A percentile compares a stretch with the other conserved stretches of the same genome.
Conservation (phyloP, 2,888 invertebrate genomes). For the Pocota personata region DNA sequence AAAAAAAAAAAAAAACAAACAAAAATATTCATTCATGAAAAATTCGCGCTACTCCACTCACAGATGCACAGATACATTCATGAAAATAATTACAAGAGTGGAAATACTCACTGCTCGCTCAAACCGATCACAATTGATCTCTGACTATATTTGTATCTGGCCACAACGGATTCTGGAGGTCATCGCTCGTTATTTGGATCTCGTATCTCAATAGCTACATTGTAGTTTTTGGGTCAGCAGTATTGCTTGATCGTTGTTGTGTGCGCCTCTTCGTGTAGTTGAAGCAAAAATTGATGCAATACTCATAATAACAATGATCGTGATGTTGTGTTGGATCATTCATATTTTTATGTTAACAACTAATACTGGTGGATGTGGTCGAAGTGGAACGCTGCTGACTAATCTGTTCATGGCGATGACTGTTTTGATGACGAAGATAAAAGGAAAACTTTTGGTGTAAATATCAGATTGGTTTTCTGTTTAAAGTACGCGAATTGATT, state of each 20-base stretch:
- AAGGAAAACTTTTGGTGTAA: constrained; percentile 1
- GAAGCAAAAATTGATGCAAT: constrained; percentile 14
- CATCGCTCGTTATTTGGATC: constrained; percentile 56
- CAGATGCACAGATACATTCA: constrained; percentile 25
- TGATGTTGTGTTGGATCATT: constrained; percentile 20
- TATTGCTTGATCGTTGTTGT: background rate
- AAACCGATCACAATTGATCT: constrained; percentile 1
- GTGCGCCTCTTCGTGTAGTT: background rate
- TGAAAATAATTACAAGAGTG: constrained; percentile 4
- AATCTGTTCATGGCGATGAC: constrained; percentile 4
- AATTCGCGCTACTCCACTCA: constrained; percentile 10
- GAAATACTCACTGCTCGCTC: background rate
- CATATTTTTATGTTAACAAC: constrained; percentile 6
- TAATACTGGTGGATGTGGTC: background rate
- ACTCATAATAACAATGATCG: constrained; percentile 18
- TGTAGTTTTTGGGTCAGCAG: constrained; percentile 43
- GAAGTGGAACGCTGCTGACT: constrained; percentile 22
- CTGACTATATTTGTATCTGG: constrained; percentile 68
- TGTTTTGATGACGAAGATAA: background rate
- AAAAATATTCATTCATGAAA: constrained; percentile 59
- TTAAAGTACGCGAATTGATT: background rate
- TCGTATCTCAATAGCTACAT: constrained; percentile 16
- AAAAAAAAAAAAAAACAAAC: background rate
- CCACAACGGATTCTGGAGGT: constrained; percentile 54
- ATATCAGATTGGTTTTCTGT: background rate